phyloP scores from a whole-genome alignment of 2,113 vertebrate species.

The Anoura caudifer region DNA sequence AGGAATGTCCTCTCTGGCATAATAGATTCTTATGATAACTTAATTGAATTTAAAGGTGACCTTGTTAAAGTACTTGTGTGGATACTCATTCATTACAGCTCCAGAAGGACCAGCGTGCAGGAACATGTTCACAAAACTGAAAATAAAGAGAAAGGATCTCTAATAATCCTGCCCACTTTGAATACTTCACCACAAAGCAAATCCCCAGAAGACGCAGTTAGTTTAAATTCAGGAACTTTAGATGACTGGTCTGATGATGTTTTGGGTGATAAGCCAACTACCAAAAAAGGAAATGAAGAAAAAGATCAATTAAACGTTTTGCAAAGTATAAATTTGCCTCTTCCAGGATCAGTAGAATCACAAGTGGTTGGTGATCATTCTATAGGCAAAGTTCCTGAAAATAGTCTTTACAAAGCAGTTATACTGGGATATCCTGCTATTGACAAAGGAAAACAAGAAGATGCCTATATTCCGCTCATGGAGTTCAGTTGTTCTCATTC shows the following conservation, averaged over 20 bases:
- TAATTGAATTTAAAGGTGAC: conserved; percentile 93
- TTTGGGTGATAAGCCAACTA: conserved; percentile 87
- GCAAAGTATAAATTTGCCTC: conserved; percentile 79
- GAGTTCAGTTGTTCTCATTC: conserved; percentile 91
- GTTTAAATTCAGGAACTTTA: conserved; percentile 84
- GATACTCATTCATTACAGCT: conserved; percentile 90
- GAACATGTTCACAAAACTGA: conserved; percentile 53
- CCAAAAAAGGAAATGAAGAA: conserved; percentile 83
- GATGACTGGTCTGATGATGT: conserved; percentile 94
- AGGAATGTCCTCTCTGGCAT: conserved; percentile 93
- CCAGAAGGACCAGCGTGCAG: conserved; percentile 73
- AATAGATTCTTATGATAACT: conserved; percentile 93
- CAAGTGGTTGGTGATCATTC: conserved; percentile 81
- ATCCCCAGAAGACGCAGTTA: conserved; percentile 82
- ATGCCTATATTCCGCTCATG: conserved; percentile 66
- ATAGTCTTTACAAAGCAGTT: conserved; percentile 82
- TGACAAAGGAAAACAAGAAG: conserved; percentile 80
- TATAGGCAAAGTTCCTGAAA: conserved; percentile 81
- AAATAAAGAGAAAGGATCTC: conserved; percentile 41
- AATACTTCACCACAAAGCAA: conserved; percentile 71
- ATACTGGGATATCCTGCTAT: conserved; percentile 81
- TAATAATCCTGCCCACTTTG: conserved; percentile 28
- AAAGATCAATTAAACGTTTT: conserved; percentile 71
- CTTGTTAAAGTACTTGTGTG: conserved; percentile 94
- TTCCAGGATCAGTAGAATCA: conserved; percentile 94